phyloP scores from a whole-genome alignment of 2,888 invertebrate genomes.

The Phyllotreta striolata region DNA sequence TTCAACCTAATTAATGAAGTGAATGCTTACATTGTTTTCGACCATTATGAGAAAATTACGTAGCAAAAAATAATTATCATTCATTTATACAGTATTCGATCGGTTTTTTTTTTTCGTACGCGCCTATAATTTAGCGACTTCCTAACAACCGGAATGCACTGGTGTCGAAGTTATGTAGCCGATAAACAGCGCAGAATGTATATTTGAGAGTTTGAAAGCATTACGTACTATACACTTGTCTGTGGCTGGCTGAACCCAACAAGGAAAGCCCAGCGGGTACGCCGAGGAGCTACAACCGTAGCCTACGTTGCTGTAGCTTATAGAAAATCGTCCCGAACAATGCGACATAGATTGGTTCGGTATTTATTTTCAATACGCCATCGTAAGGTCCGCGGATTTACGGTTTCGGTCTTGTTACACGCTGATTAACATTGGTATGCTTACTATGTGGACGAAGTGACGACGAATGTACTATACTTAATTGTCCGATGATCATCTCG shows the following conservation, averaged over 20 bases:
- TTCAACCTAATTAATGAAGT: not conserved
- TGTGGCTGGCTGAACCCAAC: constrained; percentile 20
- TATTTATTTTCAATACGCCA: constrained; percentile 38
- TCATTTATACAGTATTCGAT: too few species aligned
- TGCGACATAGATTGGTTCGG: constrained; percentile 40
- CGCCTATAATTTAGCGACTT: constrained; percentile 2
- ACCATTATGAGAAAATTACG: too few species aligned
- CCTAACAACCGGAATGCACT: constrained; percentile 27
- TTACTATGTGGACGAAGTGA: constrained; percentile 29
- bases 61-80: too few species aligned
- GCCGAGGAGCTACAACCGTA: constrained; percentile 11
- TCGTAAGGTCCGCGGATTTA: constrained; percentile 26
- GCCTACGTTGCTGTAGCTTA: constrained; percentile 16
- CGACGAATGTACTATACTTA: constrained; percentile 14
- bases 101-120: too few species aligned
- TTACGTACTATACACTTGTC: constrained; percentile 41
- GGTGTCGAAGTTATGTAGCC: constrained; percentile 45
- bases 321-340: constrained; percentile 37
- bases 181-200: constrained; percentile 45
- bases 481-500: not conserved
- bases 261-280: constrained; percentile 31
- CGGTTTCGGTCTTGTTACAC: constrained; percentile 40
- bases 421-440: constrained; percentile 42
- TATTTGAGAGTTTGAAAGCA: constrained; percentile 46
- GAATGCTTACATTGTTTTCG: not conserved